Percentiles rank a stretch among this genome's conserved stretches.
phyloP scores from a whole-genome alignment of 2,113 vertebrate genomes.

The Solenodon paradoxus region DNA sequence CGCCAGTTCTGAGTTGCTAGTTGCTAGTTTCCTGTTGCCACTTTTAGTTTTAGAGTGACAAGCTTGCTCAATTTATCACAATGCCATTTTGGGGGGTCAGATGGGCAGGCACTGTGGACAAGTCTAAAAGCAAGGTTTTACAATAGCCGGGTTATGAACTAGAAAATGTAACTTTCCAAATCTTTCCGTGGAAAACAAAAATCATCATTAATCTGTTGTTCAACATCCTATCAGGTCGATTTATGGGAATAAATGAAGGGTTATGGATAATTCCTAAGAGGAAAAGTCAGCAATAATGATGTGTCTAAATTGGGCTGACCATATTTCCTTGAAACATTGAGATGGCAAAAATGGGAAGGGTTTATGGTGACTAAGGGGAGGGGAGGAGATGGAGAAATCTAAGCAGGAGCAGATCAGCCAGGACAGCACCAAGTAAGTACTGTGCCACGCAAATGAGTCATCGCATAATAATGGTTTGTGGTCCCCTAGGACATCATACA shows the following conservation, averaged over 20 bases:
- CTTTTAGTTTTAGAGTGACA: slow-evolving; percentile 35
- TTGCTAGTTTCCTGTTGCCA: background rate
- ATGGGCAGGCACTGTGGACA: background rate
- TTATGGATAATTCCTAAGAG: background rate
- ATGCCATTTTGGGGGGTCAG: background rate
- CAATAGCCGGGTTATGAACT: background rate
- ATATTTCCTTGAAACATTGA: no score
- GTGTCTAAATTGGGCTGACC: no score
- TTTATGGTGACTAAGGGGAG: no score
- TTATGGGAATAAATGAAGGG: slow-evolving; percentile 18
- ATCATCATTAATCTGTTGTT: background rate
- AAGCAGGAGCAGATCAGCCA: no score
- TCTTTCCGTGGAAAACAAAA: background rate
- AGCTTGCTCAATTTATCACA: background rate
- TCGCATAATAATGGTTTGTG: no score
- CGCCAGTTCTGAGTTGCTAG: background rate
- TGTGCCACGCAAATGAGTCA: no score
- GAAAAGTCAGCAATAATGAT: slow-evolving; percentile 20
- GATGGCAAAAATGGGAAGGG: no score
- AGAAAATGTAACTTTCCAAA: background rate
- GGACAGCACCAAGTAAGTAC: no score
- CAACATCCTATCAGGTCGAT: background rate
- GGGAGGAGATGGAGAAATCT: no score
- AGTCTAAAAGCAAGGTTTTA: background rate
- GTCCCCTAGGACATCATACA: no score